Evolutionary conservation across 2,888 invertebrate genomes (phyloP), one percentile per base, ranked within the genome.

Genomic region (Pyrocoelia pectoralis): DNA sequence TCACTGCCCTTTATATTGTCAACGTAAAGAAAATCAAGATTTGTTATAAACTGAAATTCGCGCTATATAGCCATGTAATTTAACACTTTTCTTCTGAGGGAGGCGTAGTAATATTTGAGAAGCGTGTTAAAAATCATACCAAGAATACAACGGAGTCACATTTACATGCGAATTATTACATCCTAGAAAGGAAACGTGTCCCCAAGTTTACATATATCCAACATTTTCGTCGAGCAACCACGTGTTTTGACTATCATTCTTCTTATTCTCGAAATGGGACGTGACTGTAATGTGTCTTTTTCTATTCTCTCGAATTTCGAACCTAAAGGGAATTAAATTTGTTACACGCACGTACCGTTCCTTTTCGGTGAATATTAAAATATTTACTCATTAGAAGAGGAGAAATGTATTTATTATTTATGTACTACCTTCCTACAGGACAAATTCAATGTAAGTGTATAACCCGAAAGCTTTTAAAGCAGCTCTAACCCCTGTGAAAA

Each of bases 201-300:
- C 57, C 49, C 56, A 33, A 61, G 65, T 61, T 64, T 63, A 62
- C 68, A 70, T 70, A 66, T 67, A 68, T 61, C 56, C 67, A 59
- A 64, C 68, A 70, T 68, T 68, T 70, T 66, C 68, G 65, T 61
- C 52, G 57, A 61, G 66, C 69, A 68, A 68, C 72, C 72, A 74
- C 74, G 74, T 73, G 74, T 72, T 74, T 69, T 65, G 67, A 69
- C 74, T 71, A 75, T 75, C 73, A 74, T 74, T 75, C 74, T 74
- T 74, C 69, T 70, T 70, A 73, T 73, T 74, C 73, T 73, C 72
- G 70, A 73, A 68, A 61, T 72, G 68, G 72, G 72, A 74, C 74
- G 73, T 75, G 74, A 71, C 73, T 70, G 69, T 73, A 74, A 74
- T 74, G 73, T 68, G 69, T 68, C 71, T 24, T 24, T 72, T 72